These are phyloP conservation scores for Ophion obscuratus DNA, from an alignment of 2,888 invertebrate species.

Conservation along the genomic window DNA sequence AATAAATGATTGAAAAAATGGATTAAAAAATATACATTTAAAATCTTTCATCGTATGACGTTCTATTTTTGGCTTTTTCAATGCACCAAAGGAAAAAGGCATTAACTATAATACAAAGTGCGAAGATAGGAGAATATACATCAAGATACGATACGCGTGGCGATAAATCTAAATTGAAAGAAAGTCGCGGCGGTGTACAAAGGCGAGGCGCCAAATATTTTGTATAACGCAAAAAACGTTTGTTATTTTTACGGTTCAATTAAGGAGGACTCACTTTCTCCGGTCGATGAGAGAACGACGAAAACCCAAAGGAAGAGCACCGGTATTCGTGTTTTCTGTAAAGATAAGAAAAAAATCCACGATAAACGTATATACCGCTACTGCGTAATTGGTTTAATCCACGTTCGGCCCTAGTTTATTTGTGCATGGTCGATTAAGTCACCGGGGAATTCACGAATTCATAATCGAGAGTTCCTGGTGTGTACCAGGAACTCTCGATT, in stretches of 20 bases:
- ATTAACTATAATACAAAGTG: background rate
- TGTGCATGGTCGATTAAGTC: constrained; percentile 2
- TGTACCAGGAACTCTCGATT: too few species aligned
- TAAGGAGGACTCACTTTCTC: constrained; percentile 75
- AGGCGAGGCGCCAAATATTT: background rate
- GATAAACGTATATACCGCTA: constrained; percentile 10
- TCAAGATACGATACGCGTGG: background rate
- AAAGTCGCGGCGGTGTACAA: constrained; percentile 1
- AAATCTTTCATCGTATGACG: background rate
- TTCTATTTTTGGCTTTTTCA: background rate
- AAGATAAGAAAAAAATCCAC: constrained; percentile 62
- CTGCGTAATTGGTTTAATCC: background rate
- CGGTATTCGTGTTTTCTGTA: constrained; percentile 78
- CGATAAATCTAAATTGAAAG: constrained; percentile 26
- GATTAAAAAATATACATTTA: background rate
- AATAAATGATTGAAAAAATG: constrained; percentile 1
- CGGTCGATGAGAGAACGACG: constrained; percentile 75
- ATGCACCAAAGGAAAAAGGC: background rate
- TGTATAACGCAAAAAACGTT: background rate
- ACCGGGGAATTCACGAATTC: constrained; percentile 5
- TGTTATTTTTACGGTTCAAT: constrained; percentile 13
- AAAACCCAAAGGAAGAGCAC: constrained; percentile 77
- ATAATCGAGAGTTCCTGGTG: constrained; percentile 28
- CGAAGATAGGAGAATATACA: constrained; percentile 3
- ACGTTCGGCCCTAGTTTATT: constrained; percentile 22